Base-by-base conservation (phyloP, 2,888 invertebrate species). In the Toxonevra muliebris region DNA sequence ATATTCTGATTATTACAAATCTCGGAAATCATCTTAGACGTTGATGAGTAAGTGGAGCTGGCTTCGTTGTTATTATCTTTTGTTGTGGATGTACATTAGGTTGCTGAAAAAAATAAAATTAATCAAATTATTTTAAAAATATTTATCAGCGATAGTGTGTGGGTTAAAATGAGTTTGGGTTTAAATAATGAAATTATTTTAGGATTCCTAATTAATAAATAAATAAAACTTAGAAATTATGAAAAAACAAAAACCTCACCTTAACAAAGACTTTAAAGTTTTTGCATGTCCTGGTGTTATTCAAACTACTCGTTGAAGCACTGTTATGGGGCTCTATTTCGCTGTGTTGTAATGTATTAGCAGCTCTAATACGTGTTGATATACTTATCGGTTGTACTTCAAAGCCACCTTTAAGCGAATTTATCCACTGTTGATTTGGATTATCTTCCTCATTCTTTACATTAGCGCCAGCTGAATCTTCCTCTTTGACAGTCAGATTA, bases 231-330 rank as follows among this genome's bases (percentile, higher is more conserved):
- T 30, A 30, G 3, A 30, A 30, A 30, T 30, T 30, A 30, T 30
- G 2, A 30, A 30, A 4, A 30, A 30, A 30, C 7, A 7, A 2
- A 30, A 30, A 7, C 59, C 64, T 68, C 75, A 83, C 84, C 82
- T 84, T 85, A 4, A 79, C 75, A 70, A 85, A 85, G 30, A 76
- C 78, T 60, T 85, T 85, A 48, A 81, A 85, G 69, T 84, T 84
- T 65, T 76, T 80, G 15, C 61, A 30, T 30, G 30, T 4, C 3
- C 30, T 55, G n/a, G 9, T 66, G 8, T 62, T 65, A 45, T 57
- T 70, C 53, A 69, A 69, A 77, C 71, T 64, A n/a, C 55, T 68
- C 5, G 48, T 19, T 13, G 45, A 13, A n/a, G 64, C 57, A 45
- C 50, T 43, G 8, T 50, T 58, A 30, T 41, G 30, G 12, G 2